Percentiles rank a stretch among this genome's conserved stretches.
Conservation (phyloP, 2,888 invertebrate species). For the Agrilus cyanescens region DNA sequence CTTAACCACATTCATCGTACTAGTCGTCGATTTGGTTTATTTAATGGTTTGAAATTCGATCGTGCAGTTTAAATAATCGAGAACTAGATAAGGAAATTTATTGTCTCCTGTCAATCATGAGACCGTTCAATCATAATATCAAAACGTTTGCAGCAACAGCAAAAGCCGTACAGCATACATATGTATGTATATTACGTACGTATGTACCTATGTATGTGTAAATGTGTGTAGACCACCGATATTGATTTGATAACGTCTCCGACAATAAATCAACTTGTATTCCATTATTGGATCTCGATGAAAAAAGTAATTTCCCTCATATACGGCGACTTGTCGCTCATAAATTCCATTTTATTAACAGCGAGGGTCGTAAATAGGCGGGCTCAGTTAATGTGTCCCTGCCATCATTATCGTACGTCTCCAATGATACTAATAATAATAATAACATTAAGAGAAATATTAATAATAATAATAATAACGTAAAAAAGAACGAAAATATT, state of each 20-base stretch:
- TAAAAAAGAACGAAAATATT: too few relatives aligned
- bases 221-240: constrained; percentile 29
- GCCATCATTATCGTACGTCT: constrained; percentile 1
- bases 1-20: too few relatives aligned
- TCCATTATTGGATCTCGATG: constrained; percentile 31
- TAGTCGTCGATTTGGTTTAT: too few relatives aligned
- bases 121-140: too few relatives aligned
- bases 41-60: too few relatives aligned
- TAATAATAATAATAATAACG: not conserved
- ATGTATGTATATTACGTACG: too few relatives aligned
- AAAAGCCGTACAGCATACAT: too few relatives aligned
- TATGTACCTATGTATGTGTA: too few relatives aligned
- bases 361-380: not conserved
- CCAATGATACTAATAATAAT: not conserved
- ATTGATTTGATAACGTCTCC: constrained; percentile 38
- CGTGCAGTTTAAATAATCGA: too few relatives aligned
- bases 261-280: constrained; percentile 38
- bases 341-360: not conserved
- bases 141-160: too few relatives aligned
- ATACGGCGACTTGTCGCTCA: not conserved
- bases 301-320: not conserved
- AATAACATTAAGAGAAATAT: not conserved
- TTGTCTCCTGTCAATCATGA: too few relatives aligned
- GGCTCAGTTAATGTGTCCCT: not conserved
- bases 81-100: too few relatives aligned